These are phyloP conservation scores for Cotesia chilonis DNA, from an alignment of 1,140 invertebrate species.

Conservation along the genomic window DNA sequence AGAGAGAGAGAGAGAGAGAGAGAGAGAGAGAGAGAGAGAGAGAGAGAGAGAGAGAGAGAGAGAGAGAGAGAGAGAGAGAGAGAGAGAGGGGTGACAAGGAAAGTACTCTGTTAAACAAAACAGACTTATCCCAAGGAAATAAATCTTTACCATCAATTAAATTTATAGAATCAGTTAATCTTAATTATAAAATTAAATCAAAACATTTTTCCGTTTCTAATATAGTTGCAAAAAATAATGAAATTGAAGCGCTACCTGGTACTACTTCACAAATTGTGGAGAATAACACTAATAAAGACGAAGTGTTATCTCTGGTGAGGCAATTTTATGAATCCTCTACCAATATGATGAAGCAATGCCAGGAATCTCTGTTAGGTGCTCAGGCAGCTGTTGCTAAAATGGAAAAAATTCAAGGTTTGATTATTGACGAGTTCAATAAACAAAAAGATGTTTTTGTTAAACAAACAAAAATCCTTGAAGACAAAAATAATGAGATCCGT, in stretches of 20 bases:
- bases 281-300: slow-evolving; percentile 3
- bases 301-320: slow-evolving; percentile 11
- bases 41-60: slow-evolving; percentile 2
- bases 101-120: too few relatives aligned
- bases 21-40: background rate
- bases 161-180: too few relatives aligned
- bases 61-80: slow-evolving; percentile 13
- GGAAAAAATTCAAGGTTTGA: slow-evolving; percentile 1
- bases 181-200: too few relatives aligned
- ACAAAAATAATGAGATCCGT: slow-evolving; percentile 1
- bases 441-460: slow-evolving; percentile 16
- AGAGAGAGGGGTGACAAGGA: background rate
- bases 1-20: too few relatives aligned
- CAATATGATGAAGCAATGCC: slow-evolving; percentile 6
- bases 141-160: too few relatives aligned
- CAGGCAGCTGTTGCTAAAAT: slow-evolving; percentile 13
- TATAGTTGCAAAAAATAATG: background rate
- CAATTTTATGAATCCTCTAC: background rate
- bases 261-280: slow-evolving; percentile 11
- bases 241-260: background rate
- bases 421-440: slow-evolving; percentile 23
- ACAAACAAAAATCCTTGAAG: slow-evolving; percentile 17
- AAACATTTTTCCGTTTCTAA: too few relatives aligned
- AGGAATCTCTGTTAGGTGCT: background rate
- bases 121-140: too few relatives aligned